Base-by-base conservation (phyloP, 2,797 vertebrate species). In the Hydrophis major region DNA sequence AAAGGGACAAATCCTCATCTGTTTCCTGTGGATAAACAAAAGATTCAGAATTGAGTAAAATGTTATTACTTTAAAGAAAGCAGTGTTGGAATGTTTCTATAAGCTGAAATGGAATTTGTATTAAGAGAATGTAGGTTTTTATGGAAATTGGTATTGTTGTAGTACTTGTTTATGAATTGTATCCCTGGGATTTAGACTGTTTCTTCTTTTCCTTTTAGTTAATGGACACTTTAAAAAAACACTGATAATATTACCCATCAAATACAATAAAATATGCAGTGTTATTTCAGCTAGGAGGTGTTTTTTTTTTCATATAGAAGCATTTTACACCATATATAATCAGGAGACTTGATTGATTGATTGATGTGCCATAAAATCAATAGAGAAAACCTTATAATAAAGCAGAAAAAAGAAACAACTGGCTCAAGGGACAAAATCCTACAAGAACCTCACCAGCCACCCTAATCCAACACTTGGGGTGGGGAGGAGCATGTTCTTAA, bases 21-120 rank as follows among this genome's bases (percentile, higher is more conserved):
- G 99, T 99, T 99, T 99, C 99, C 99, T 99, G 99, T 98, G 99
- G 99, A 99, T 99, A 99, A 98, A 98, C 98, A 97, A 98, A 98
- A 97, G 98, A 95, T 96, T 97, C 96, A 97, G 96, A 97, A 97
- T 97, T 97, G 98, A 98, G 98, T 97, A 97, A 98, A 98, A 98
- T 97, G 97, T 97, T 95, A 96, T 96, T 98, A 97, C 97, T 95
- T 97, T 97, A 97, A 97, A 98, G 97, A 97, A 97, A 96, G 94
- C 96, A 96, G 95, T 92, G 93, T 56, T 96, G 95, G 96, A 96
- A 96, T 97, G 95, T 96, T 93, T 97, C 94, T 92, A 90, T 89
- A 95, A 47, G 20, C 94, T 90, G 87, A 90, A 86, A 60, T 88
- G 92, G 69, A 90, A 32, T 87, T 94, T 89, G 60, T 88, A 93